These are phyloP conservation scores for Ceryle rudis DNA, from an alignment of 2,797 vertebrate species.

Conservation along the genomic window DNA sequence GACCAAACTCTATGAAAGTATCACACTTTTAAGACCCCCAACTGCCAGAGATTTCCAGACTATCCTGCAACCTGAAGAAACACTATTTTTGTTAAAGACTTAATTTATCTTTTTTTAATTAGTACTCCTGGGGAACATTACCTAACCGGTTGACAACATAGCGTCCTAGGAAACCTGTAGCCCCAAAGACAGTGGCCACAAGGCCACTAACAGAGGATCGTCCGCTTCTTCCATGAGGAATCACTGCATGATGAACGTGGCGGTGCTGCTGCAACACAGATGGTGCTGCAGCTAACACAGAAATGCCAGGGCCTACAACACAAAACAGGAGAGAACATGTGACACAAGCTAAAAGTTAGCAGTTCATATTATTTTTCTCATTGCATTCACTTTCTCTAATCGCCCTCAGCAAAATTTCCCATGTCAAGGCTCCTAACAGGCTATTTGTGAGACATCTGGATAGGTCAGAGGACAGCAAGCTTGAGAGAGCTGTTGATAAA, in stretches of 20 bases:
- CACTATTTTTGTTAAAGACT: accelerated
- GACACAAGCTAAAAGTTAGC: background rate
- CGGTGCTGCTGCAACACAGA: constrained; percentile 77
- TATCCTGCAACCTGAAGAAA: background rate
- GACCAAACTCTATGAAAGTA: background rate
- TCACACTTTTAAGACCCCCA: background rate
- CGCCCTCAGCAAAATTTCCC: background rate
- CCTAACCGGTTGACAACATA: constrained; percentile 92
- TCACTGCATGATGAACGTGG: constrained; percentile 86
- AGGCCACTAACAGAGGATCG: constrained; percentile 94
- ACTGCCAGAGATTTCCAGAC: background rate
- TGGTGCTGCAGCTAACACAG: constrained; percentile 73
- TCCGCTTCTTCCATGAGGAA: constrained; percentile 91
- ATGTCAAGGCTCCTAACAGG: background rate
- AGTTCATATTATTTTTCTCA: background rate
- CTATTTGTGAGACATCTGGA: background rate
- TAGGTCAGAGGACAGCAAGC: background rate
- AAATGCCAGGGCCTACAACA: constrained; percentile 75
- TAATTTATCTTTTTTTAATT: background rate
- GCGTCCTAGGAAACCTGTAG: constrained; percentile 93
- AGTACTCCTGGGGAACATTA: constrained; percentile 56
- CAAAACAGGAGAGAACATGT: background rate
- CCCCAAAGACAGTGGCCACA: constrained; percentile 94
- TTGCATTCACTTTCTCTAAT: background rate
- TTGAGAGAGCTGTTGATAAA: background rate